Base-by-base conservation (phyloP, 2,113 vertebrate genomes). In the Cariama cristata region DNA sequence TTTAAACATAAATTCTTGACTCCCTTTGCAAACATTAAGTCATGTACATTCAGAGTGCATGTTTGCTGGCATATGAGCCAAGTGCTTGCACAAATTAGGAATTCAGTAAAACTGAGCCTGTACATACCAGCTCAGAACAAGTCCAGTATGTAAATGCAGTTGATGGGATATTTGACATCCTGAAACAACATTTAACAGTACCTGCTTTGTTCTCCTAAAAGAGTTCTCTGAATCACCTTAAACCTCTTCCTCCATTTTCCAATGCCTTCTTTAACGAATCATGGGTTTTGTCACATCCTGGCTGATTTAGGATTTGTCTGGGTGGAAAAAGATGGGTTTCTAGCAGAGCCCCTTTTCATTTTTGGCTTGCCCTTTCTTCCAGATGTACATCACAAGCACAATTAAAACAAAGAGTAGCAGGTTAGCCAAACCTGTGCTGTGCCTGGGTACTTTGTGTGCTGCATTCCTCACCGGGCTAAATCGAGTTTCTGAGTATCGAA, bases 371-470 rank as follows among this genome's bases (percentile, higher is more conserved):
- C 5, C 42, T 96, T 72, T 72, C 6, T 98, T 98, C 86, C 98
- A 99, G 99, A 99, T 99, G 99, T 99, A 99, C 98, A 99, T 99
- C 98, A 99, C 99, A 97, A 99, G 99, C 98, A 99, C 99, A 96
- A 99, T 99, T 98, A 99, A 99, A 97, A 99, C 99, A 5, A 99
- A 99, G 97, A 99, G 99, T 95, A 99, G 99, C 95, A 98, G 99
- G 40, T 98, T 99, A 97, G 99, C 99, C 92, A 99, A 99, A 96
- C 99, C 99, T 0, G 99, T 99, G 73, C 98, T 99, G 72, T 99
- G 99, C 90, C 97, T 99, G 69, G 99, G 99, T 13, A 99, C 99
- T 45, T 98, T 99, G 76, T 99, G 99, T 74, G 98, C 99, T 12
- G 99, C 99, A 3, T 99, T 99, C 98, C 99, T 99, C 60, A 99